Conservation (phyloP, 2,113 vertebrate genomes). For the Shinisaurus crocodilurus region DNA sequence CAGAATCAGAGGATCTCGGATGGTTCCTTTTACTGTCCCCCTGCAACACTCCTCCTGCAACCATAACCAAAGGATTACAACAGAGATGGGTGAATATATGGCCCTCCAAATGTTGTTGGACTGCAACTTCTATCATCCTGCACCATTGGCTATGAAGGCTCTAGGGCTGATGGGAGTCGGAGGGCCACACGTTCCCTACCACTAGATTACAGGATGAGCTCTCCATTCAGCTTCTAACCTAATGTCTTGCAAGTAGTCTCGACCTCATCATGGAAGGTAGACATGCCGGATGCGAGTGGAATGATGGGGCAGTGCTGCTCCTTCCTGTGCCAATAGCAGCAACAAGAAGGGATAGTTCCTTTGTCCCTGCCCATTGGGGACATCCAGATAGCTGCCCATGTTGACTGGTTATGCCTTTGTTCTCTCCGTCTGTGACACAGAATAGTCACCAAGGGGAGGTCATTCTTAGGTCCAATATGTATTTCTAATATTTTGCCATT, state of each 20-base stretch:
- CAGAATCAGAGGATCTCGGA: neutral
- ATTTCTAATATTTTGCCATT: neutral
- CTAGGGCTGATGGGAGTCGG: too few species aligned
- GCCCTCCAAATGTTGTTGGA: too few species aligned
- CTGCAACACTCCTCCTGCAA: neutral
- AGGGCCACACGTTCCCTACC: too few species aligned
- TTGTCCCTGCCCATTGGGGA: neutral
- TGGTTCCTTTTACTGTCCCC: neutral
- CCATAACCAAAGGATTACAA: neutral
- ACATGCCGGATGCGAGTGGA: neutral
- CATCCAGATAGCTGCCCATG: neutral
- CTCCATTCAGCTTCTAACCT: neutral
- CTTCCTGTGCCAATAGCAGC: neutral
- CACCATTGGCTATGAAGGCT: too few species aligned
- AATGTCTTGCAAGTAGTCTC: neutral
- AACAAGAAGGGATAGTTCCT: neutral
- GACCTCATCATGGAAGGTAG: neutral
- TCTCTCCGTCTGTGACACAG: neutral
- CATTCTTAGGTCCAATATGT: neutral
- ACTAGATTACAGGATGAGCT: too few species aligned
- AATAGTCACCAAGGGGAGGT: too few species aligned
- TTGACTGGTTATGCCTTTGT: neutral
- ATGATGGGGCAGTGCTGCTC: neutral
- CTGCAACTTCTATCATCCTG: too few species aligned
- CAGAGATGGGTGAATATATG: too few species aligned